These are phyloP conservation scores for Toxotes jaculatrix DNA, from an alignment of 2,113 vertebrate genomes.

Conservation along the genomic window DNA sequence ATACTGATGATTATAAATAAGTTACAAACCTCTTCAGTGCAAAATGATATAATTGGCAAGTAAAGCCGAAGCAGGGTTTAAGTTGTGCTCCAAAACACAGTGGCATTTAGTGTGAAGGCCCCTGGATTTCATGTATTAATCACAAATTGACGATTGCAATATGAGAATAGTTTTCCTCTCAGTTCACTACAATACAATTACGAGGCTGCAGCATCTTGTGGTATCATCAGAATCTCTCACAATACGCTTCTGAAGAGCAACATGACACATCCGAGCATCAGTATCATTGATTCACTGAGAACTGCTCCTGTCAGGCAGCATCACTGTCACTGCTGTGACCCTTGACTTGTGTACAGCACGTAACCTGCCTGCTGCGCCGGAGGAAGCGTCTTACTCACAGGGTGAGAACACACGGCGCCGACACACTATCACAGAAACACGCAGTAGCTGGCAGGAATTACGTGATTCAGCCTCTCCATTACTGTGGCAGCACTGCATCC, in stretches of 20 bases:
- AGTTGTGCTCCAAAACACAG: neutral
- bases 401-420: conserved; percentile 1
- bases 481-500: conserved; percentile 42
- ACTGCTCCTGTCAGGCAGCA: conserved; percentile 52
- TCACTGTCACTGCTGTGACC: conserved; percentile 45
- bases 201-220: neutral
- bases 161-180: neutral
- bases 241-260: conserved; percentile 32
- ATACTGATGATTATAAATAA: neutral
- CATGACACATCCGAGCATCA: conserved; percentile 19
- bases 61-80: neutral
- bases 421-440: conserved; percentile 25
- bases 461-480: conserved; percentile 56
- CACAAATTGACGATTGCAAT: neutral
- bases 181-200: neutral
- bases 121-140: conserved; percentile 2
- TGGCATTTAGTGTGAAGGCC: neutral
- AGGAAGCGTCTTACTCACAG: conserved; percentile 31
- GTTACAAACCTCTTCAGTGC: conserved; percentile 10
- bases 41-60: conserved; percentile 1
- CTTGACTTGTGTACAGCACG: conserved; percentile 22
- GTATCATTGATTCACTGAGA: conserved; percentile 51
- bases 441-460: conserved; percentile 33
- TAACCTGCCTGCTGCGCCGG: conserved; percentile 14
- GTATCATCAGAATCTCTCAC: conserved; percentile 16